Base-by-base conservation (phyloP, 37 sponge, comb jelly and placozoan genomes). In the Beroe forskalii region DNA sequence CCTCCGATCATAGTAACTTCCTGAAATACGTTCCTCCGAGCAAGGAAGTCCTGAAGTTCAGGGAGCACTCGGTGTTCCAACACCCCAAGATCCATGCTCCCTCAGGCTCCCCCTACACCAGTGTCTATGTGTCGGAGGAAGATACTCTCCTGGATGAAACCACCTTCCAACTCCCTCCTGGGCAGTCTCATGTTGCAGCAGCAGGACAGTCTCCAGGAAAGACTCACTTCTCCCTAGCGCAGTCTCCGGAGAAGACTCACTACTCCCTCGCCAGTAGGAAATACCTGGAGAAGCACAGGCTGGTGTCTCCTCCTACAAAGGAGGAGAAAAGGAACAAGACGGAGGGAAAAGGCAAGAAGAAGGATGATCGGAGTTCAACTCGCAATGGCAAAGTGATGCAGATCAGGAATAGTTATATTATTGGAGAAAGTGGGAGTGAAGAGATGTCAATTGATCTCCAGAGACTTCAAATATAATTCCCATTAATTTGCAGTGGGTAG, bases 41-140 rank as follows among this genome's bases (percentile, higher is more conserved):
- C 55, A 6, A 12, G 55, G 55, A 48, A 48, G 72, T 37, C 38
- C 28, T 33, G 37, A 69, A 35, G 17, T 69, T 33, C 72, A 33
- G 39, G 19, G 72, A 69, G 1, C 72, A 36, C 33, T 69, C 72
- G 6, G 42, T 80, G 9, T 80, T 80, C 48, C 55, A 41, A 25
- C 86, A 80, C 86, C 86, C 86, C 8, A 80, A 80, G 35, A 80
- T 80, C 37, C 55, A 80, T 4, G 30, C 86, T 24, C 86, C 86
- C n/a, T 41, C 43, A 1, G 48, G 42, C 86, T 80, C 86, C 19
- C 40, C 42, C 86, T 80, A 80, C 86, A 80, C 40, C 86, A 80
- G 86, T 48, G 55, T 80, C 30, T 80, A 80, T 17, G 28, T 69
- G 4, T n/a, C n/a, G n/a, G 72, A 33, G 38, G 72, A 69, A 37